These are phyloP conservation scores for Andrena trimmerana DNA, from an alignment of 2,888 invertebrate genomes.

Conservation along the genomic window DNA sequence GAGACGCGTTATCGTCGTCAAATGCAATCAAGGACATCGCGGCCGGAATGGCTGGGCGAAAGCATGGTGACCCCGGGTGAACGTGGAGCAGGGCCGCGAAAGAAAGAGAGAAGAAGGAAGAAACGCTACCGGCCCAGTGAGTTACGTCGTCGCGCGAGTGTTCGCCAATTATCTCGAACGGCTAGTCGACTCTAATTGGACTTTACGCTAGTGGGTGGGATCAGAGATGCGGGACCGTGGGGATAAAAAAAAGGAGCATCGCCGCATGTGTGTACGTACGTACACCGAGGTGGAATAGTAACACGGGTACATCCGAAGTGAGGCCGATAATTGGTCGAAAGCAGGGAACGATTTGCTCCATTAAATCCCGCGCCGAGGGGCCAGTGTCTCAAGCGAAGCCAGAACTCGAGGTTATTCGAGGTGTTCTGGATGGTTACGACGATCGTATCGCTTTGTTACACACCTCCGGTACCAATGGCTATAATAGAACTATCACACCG, in stretches of 20 bases:
- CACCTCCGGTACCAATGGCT: constrained; percentile 51
- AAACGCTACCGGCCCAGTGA: constrained; percentile 77
- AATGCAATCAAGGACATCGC: constrained; percentile 25
- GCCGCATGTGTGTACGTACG: background rate
- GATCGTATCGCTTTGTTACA: constrained; percentile 63
- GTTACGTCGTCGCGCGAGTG: constrained; percentile 79
- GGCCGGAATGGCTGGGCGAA: constrained; percentile 23
- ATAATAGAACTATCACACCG: constrained; percentile 66
- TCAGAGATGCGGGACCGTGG: constrained; percentile 67
- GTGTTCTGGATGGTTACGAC: constrained; percentile 53
- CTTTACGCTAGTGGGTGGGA: constrained; percentile 80
- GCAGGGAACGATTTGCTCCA: constrained; percentile 65
- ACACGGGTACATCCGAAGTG: constrained; percentile 33
- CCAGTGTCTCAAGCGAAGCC: constrained; percentile 27
- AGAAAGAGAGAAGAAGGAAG: constrained; percentile 69
- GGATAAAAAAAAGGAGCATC: constrained; percentile 28
- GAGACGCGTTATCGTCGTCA: constrained; percentile 32
- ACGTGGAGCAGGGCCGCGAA: constrained; percentile 13
- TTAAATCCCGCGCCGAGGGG: constrained; percentile 55
- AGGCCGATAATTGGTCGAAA: constrained; percentile 68
- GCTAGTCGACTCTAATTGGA: constrained; percentile 82
- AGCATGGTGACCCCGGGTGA: constrained; percentile 40
- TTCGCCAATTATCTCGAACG: constrained; percentile 82
- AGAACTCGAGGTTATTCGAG: constrained; percentile 45
- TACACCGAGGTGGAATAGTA: constrained; percentile 10